Evolutionary conservation across 2,113 vertebrate genomes (phyloP).

Genomic region (Coturnix japonica): DNA sequence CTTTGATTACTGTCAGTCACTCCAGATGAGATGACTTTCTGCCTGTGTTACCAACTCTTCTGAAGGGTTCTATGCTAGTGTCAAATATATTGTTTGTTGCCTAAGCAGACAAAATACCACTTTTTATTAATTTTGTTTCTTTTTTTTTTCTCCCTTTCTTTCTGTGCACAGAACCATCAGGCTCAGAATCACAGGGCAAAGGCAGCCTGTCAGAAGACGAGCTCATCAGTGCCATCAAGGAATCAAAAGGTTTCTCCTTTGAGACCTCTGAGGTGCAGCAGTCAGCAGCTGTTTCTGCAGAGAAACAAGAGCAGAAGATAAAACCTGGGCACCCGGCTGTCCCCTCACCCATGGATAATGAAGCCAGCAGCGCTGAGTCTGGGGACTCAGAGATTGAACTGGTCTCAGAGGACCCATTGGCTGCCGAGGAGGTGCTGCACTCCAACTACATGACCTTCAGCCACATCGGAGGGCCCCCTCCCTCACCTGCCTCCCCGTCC

Average conservation of each 20-base stretch:
- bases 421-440: slow-evolving; percentile 79
- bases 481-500: slow-evolving; percentile 82
- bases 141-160: neutral
- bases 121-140: neutral
- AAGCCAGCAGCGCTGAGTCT: slow-evolving; percentile 91
- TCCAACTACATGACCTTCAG: slow-evolving; percentile 85
- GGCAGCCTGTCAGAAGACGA: slow-evolving; percentile 81
- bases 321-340: slow-evolving; percentile 34
- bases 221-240: slow-evolving; percentile 78
- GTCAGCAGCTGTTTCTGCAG: neutral
- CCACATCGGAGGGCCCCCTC: slow-evolving; percentile 83
- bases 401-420: slow-evolving; percentile 90
- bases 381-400: slow-evolving; percentile 96
- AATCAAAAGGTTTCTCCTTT: slow-evolving; percentile 75
- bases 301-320: slow-evolving; percentile 40
- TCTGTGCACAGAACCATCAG: slow-evolving; percentile 75
- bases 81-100: slow-evolving; percentile 28
- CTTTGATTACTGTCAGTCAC: neutral
- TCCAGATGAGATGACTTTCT: neutral
- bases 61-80: neutral
- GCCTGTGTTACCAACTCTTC: neutral
- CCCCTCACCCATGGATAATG: slow-evolving; percentile 76
- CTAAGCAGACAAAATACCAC: slow-evolving; percentile 4
- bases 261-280: slow-evolving; percentile 66
- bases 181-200: slow-evolving; percentile 80